Percentiles rank a stretch among this genome's conserved stretches.
These are phyloP conservation scores for Callipepla squamata DNA, from an alignment of 2,113 vertebrate species.

Conservation along the genomic window DNA sequence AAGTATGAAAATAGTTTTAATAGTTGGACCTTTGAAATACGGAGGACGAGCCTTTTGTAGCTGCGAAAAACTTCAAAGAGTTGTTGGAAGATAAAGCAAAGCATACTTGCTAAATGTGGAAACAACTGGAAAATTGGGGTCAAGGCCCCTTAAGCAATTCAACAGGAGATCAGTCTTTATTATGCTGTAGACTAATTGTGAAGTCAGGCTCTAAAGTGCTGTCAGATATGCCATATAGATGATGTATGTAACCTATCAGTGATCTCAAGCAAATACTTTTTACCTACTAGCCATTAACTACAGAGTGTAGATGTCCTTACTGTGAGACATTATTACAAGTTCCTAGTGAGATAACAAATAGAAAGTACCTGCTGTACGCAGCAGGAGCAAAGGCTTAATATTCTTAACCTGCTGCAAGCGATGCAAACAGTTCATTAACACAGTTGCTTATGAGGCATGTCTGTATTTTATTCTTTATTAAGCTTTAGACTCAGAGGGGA, in stretches of 20 bases:
- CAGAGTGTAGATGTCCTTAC: background rate
- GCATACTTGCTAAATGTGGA: background rate
- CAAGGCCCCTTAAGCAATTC: background rate
- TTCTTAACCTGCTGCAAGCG: slow-evolving; percentile 37
- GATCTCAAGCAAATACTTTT: slow-evolving; percentile 25
- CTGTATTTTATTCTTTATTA: background rate
- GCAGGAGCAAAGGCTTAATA: slow-evolving; percentile 32
- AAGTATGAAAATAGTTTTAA: background rate
- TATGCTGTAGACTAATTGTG: background rate
- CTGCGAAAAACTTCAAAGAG: background rate
- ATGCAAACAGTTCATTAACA: slow-evolving; percentile 31
- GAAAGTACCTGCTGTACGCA: background rate
- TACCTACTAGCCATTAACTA: slow-evolving; percentile 19
- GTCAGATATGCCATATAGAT: background rate
- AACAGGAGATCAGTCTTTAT: background rate
- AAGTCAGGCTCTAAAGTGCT: background rate
- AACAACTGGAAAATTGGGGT: background rate
- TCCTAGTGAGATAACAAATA: slow-evolving; percentile 51
- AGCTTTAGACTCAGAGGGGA: background rate
- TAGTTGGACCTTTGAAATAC: background rate
- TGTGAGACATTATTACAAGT: slow-evolving; percentile 1
- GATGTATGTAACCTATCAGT: slow-evolving; percentile 17
- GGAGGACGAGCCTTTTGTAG: background rate
- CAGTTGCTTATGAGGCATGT: background rate
- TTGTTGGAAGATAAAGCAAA: background rate